Conservation (phyloP, 1,140 invertebrate species). For the Tribolium castaneum region DNA sequence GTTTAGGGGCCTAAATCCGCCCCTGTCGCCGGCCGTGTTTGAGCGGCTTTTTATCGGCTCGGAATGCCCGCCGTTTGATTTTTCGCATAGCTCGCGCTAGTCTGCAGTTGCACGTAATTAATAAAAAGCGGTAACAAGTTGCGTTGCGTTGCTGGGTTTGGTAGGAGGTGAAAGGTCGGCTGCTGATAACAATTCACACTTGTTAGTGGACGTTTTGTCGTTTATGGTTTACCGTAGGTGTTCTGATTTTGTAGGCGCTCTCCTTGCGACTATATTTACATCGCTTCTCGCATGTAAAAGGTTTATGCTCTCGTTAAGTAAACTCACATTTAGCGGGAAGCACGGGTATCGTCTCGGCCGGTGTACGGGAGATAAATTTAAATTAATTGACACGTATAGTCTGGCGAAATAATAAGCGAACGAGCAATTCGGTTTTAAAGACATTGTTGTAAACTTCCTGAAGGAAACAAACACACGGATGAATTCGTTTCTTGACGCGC, state of each 20-base stretch:
- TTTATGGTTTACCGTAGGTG: constrained; percentile 38
- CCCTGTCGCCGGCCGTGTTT: not conserved
- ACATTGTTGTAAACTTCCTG: constrained; percentile 29
- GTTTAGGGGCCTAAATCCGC: no score
- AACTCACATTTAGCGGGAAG: constrained; percentile 11
- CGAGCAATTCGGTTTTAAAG: constrained; percentile 7
- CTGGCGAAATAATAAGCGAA: constrained; percentile 31
- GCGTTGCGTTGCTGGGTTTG: not conserved
- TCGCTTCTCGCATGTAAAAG: constrained; percentile 24
- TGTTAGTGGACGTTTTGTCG: constrained; percentile 37
- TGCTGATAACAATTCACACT: constrained; percentile 32
- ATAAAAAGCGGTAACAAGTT: constrained; percentile 8
- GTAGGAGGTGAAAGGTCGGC: not conserved
- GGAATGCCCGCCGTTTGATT: not conserved
- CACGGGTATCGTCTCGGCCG: constrained; percentile 12
- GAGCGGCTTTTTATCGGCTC: not conserved
- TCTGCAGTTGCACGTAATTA: not conserved
- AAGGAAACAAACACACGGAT: constrained; percentile 10
- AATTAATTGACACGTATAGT: constrained; percentile 32
- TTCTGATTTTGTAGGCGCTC: constrained; percentile 28
- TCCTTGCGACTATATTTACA: constrained; percentile 25
- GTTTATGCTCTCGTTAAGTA: constrained; percentile 30
- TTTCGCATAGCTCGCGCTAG: not conserved
- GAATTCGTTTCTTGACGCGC: constrained; percentile 10
- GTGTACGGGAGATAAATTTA: constrained; percentile 18